These are phyloP conservation scores for Athripsodes cinereus DNA, from an alignment of 2,888 invertebrate species.

Conservation along the genomic window DNA sequence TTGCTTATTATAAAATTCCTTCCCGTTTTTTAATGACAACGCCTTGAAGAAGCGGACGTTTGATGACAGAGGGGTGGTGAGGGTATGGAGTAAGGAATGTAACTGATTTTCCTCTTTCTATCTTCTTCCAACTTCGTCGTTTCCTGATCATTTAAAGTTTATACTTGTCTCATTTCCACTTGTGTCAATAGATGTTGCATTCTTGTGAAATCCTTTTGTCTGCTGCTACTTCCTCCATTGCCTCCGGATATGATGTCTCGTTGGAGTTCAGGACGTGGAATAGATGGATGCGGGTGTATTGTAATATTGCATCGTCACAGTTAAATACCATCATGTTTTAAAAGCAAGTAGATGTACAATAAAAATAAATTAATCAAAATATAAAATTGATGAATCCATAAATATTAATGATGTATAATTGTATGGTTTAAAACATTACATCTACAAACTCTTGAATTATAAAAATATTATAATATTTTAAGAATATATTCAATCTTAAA, in stretches of 20 bases:
- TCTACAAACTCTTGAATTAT: no score
- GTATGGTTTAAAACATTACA: no score
- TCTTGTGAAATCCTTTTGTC: neutral
- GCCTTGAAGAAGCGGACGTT: neutral
- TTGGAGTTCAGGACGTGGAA: neutral
- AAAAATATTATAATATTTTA: no score
- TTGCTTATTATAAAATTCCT: neutral
- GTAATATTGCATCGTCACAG: no score
- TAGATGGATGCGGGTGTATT: neutral
- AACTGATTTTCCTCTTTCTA: neutral
- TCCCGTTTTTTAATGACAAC: neutral
- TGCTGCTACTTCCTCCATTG: neutral
- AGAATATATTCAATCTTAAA: no score
- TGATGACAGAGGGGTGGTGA: neutral
- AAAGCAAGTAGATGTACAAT: no score
- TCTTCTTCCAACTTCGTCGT: neutral
- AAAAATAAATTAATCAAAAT: no score
- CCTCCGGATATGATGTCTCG: neutral
- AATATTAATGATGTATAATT: no score
- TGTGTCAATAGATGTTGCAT: neutral
- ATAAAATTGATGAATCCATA: no score
- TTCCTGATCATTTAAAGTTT: neutral
- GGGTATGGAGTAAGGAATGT: no score
- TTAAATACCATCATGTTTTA: no score
- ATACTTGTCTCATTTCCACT: neutral